phyloP scores from a whole-genome alignment of 2,797 vertebrate species.

The Diceros bicornis region DNA sequence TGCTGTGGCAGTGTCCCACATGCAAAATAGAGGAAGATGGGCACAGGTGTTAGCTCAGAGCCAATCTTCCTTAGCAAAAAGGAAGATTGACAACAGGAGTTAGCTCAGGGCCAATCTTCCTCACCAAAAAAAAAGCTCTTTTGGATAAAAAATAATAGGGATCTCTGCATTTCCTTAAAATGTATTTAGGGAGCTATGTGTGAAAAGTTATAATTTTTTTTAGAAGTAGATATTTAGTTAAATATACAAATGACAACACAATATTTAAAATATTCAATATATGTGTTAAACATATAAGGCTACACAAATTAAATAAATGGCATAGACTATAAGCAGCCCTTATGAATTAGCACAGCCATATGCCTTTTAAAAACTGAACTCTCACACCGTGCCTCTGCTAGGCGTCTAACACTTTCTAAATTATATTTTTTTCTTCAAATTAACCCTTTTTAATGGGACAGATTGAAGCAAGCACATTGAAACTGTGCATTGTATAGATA shows the following conservation, averaged over 20 bases:
- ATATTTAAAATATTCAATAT: not conserved
- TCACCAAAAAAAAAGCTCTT: not conserved
- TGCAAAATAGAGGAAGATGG: too few species aligned
- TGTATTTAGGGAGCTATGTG: not conserved
- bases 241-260: not conserved
- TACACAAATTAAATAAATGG: not conserved
- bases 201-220: not conserved
- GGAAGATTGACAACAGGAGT: too few species aligned
- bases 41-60: too few species aligned
- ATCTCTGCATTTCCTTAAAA: not conserved
- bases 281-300: not conserved
- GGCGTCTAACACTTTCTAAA: slow-evolving; percentile 2
- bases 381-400: not conserved
- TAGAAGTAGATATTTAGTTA: not conserved
- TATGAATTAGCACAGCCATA: not conserved
- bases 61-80: too few species aligned
- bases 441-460: not conserved
- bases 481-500: not conserved
- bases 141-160: not conserved
- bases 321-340: not conserved
- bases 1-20: too few species aligned
- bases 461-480: not conserved
- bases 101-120: too few species aligned
- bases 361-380: not conserved
- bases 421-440: not conserved